Evolutionary conservation across 2,888 invertebrate genomes (phyloP), one percentile per base, ranked within the genome.

Genomic region (Anthrax anthrax): DNA sequence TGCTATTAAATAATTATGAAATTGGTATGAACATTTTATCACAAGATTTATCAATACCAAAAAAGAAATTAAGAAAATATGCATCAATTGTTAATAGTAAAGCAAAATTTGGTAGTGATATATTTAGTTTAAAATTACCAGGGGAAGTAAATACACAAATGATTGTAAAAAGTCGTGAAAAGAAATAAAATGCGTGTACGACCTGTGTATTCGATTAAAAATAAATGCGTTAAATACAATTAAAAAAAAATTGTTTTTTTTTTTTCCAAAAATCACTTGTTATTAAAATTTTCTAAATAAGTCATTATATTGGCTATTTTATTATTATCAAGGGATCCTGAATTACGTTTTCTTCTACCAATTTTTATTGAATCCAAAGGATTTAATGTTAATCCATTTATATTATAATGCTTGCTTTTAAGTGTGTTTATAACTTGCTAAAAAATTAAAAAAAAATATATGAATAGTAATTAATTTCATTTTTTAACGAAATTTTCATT

Each of bases 401-500:
- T 56, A 29, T 50, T 57, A 47, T 65, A 65, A 47, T 68, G 67
- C 57, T 80, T 80, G 56, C 74, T 73, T 58, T 80, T 80, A 48
- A 80, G 72, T 4, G 75, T 74, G 50, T 80, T 73, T 41, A 81
- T 77, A 14, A 81, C 72, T 77, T 80, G 80, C 80, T 81, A 68
- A 50, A 43, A 53, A 47, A 50, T 18, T 45, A 50, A 48, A 18
- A 32, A 12, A 32, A 43, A 37, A 16, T 19, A 16, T 14, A 3
- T 8, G 14, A 5, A 23, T 23, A n/a, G 4, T 37, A 18, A 12
- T 19, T 27, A 34, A 18, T n/a, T n/a, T n/a, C n/a, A n/a, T n/a
- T n/a, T n/a, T n/a, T n/a, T n/a, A n/a, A n/a, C n/a, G n/a, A n/a
- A n/a, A n/a, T n/a, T n/a, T n/a, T n/a, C n/a, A n/a, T n/a, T n/a